Conservation (phyloP, 2,888 invertebrate species). For the Smittia sp. region DNA sequence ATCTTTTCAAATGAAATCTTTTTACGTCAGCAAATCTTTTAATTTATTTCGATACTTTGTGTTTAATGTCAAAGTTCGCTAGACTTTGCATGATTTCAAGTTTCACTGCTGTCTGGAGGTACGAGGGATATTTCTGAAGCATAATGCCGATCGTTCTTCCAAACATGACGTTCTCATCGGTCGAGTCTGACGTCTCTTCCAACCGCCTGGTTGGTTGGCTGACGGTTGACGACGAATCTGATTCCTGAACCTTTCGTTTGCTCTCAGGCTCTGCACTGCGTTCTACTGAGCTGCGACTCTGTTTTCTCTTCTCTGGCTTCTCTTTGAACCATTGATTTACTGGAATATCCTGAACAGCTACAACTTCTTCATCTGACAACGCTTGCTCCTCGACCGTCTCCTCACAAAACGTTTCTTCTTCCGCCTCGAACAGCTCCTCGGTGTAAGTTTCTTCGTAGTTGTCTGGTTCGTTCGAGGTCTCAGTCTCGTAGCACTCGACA, state of each 20-base stretch:
- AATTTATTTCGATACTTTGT: background rate
- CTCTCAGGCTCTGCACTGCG: background rate
- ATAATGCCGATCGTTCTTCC: conserved; percentile 27
- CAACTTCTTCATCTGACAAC: background rate
- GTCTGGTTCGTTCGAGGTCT: background rate
- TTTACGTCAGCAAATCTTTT: too few species aligned
- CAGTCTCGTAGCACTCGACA: background rate
- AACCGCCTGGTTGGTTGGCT: background rate
- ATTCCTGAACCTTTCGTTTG: background rate
- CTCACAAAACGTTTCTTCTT: background rate
- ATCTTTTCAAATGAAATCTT: too few species aligned
- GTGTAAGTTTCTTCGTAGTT: background rate
- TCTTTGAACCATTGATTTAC: background rate
- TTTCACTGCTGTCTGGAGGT: conserved; percentile 22
- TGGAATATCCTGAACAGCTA: background rate
- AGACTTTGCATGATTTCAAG: conserved; percentile 16
- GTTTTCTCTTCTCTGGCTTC: background rate
- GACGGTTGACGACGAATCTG: background rate
- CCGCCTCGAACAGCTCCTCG: background rate
- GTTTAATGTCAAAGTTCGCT: conserved; percentile 30
- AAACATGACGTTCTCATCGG: conserved; percentile 29
- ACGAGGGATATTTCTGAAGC: conserved; percentile 29
- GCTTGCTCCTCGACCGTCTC: background rate
- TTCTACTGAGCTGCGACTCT: background rate
- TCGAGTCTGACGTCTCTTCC: background rate